Evolutionary conservation across 1,140 invertebrate species (phyloP).

Genomic region (Colletes latitarsis): DNA sequence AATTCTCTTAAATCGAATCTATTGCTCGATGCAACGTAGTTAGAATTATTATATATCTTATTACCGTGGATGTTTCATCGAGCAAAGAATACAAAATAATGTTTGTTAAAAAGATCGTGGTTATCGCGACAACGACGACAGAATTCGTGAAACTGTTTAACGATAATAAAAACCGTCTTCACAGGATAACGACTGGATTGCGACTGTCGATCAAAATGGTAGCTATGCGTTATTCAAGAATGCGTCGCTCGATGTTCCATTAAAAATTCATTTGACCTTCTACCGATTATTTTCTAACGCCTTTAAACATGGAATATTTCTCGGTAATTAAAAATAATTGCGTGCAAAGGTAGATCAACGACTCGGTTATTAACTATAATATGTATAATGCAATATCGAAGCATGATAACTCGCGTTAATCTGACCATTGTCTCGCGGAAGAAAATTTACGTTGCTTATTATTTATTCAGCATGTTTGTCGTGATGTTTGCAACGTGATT

Average conservation of each 20-base stretch:
- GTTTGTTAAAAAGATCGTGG: not conserved
- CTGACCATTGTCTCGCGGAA: too few species aligned
- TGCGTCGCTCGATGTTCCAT: slow-evolving; percentile 12
- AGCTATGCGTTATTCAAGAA: slow-evolving; percentile 8
- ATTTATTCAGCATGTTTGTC: slow-evolving; percentile 3
- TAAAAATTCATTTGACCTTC: slow-evolving; percentile 57
- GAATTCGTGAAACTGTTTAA: too few species aligned
- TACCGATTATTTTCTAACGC: slow-evolving; percentile 44
- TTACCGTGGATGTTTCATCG: not conserved
- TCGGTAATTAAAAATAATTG: not conserved
- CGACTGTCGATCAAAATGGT: slow-evolving; percentile 5
- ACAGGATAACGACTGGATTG: not conserved
- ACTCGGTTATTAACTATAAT: not conserved
- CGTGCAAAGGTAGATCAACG: not conserved
- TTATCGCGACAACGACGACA: too few species aligned
- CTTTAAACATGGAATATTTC: not conserved
- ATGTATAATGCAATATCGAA: too few species aligned
- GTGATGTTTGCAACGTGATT: not conserved
- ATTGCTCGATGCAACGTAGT: too few species aligned
- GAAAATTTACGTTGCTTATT: not conserved
- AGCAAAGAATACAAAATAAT: not conserved
- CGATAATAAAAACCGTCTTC: not conserved
- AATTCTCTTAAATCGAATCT: too few species aligned
- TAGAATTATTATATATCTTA: not conserved
- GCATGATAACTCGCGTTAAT: too few species aligned